Percentiles rank a stretch among this genome's conserved stretches.
phyloP scores from a whole-genome alignment of 2,113 vertebrate species.

The Coreoperca whiteheadi region DNA sequence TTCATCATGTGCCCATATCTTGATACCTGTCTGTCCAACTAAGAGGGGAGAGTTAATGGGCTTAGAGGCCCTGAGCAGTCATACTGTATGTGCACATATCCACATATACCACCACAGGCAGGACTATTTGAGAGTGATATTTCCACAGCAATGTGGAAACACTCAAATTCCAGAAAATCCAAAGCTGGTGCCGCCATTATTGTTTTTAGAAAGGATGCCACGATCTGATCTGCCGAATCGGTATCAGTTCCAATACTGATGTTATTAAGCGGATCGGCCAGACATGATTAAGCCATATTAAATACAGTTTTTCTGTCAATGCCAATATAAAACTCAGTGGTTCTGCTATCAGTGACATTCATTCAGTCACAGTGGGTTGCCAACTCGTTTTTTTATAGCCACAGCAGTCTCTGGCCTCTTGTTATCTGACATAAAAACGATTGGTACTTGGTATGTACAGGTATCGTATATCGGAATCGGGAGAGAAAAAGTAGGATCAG shows the following conservation, averaged over 20 bases:
- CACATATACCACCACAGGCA: neutral
- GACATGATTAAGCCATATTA: neutral
- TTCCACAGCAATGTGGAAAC: constrained; percentile 1
- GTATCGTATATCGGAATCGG: neutral
- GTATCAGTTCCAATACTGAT: neutral
- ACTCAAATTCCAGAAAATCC: neutral
- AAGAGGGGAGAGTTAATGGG: constrained; percentile 90
- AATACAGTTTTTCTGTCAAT: constrained; percentile 3
- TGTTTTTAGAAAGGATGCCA: neutral
- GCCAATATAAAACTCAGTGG: neutral
- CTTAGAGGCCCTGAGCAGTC: constrained; percentile 85
- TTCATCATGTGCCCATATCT: constrained; percentile 57
- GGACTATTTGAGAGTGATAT: neutral
- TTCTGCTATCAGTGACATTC: neutral
- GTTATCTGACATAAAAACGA: neutral
- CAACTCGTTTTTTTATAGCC: neutral
- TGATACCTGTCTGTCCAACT: constrained; percentile 87
- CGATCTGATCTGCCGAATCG: neutral
- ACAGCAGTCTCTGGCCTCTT: neutral
- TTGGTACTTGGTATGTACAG: neutral
- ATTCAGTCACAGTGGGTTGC: neutral
- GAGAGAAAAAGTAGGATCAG: neutral
- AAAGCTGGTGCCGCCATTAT: neutral
- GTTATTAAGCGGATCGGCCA: neutral
- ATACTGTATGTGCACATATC: constrained; percentile 8